Conservation (phyloP, 2,888 invertebrate genomes). For the Atrina japonica region DNA sequence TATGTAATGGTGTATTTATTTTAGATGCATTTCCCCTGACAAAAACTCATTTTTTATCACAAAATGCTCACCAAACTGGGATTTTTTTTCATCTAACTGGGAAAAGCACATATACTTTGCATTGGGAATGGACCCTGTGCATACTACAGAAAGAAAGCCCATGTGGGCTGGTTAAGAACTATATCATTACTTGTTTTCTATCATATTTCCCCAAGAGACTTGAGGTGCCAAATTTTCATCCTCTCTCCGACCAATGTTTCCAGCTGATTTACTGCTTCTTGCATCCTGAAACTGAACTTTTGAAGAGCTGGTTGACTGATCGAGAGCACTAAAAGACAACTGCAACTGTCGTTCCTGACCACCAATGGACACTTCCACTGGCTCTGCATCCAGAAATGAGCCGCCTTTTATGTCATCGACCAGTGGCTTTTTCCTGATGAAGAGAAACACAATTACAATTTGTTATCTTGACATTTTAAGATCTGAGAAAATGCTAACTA, state of each 20-base stretch:
- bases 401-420: constrained; percentile 30
- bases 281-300: background rate
- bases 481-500: background rate
- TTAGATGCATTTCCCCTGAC: no score
- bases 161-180: no score
- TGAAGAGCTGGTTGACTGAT: constrained; percentile 17
- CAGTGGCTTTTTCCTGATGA: background rate
- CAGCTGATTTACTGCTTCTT: constrained; percentile 24
- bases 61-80: no score
- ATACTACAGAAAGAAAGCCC: no score
- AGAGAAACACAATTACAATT: background rate
- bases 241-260: background rate
- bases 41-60: no score
- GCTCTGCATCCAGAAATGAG: constrained; percentile 34
- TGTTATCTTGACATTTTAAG: background rate
- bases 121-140: no score
- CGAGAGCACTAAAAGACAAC: constrained; percentile 39
- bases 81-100: no score
- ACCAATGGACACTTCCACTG: background rate
- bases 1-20: no score
- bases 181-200: background rate
- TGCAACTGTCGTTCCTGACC: constrained; percentile 16
- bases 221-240: constrained; percentile 12
- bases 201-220: constrained; percentile 20
- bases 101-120: no score